phyloP scores from a whole-genome alignment of 2,888 invertebrate species.

The Drosophila nigricruria region DNA sequence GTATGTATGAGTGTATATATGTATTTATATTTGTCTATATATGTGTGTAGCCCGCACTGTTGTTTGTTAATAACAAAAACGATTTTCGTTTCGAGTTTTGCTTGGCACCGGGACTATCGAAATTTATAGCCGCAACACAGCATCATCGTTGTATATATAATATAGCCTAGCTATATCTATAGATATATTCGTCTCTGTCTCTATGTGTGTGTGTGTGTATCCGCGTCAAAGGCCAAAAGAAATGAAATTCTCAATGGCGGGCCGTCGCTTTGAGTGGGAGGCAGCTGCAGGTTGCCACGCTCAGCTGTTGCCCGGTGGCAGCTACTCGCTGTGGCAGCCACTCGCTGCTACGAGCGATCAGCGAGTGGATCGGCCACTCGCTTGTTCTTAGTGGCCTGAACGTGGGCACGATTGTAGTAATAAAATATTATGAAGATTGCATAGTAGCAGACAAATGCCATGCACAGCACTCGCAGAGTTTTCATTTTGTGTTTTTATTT shows the following conservation, averaged over 20 bases:
- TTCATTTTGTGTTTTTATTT: conserved; percentile 49
- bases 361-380: conserved; percentile 17
- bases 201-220: conserved; percentile 18
- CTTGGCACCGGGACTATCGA: conserved; percentile 56
- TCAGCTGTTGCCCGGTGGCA: conserved; percentile 68
- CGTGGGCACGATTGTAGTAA: conserved; percentile 74
- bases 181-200: conserved; percentile 10
- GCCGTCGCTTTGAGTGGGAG: conserved; percentile 57
- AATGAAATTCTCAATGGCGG: conserved; percentile 71
- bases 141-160: conserved; percentile 39
- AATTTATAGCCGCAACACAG: conserved; percentile 61
- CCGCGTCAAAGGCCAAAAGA: conserved; percentile 59
- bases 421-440: conserved; percentile 77
- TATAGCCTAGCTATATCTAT: conserved; percentile 31
- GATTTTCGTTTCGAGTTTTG: conserved; percentile 53
- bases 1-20: neutral
- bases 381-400: conserved; percentile 38
- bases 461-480: conserved; percentile 66
- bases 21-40: neutral
- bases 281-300: conserved; percentile 50
- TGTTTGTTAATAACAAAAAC: conserved; percentile 63
- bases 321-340: conserved; percentile 23
- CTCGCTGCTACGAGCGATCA: conserved; percentile 8
- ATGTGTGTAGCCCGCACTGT: conserved; percentile 25
- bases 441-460: conserved; percentile 75